phyloP scores from a whole-genome alignment of 1,140 invertebrate species.

The Zaprionus inermis region DNA sequence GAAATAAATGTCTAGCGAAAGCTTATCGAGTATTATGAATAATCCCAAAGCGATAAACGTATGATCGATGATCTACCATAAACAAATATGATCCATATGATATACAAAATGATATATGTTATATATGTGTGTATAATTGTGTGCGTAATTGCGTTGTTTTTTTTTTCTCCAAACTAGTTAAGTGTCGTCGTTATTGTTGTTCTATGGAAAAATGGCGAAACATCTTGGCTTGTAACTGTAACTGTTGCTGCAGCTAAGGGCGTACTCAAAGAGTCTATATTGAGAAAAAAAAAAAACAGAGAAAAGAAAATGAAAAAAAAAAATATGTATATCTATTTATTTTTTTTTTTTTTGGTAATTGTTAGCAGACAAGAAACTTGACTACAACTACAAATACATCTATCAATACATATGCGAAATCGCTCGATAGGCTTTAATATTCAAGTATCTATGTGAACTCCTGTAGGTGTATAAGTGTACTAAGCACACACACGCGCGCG shows the following conservation, averaged over 20 bases:
- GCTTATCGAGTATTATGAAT: constrained; percentile 5
- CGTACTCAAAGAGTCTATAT: neutral
- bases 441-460: constrained; percentile 2
- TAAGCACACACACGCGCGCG: neutral
- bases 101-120: neutral
- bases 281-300: neutral
- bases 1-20: constrained; percentile 23
- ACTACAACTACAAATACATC: constrained; percentile 12
- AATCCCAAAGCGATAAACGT: neutral
- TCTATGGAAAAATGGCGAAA: neutral
- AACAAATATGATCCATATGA: neutral
- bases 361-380: constrained; percentile 5
- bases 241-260: neutral
- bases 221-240: neutral
- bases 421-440: constrained; percentile 2
- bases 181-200: constrained; percentile 16
- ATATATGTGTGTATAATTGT: constrained; percentile 14
- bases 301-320: constrained; percentile 8
- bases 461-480: constrained; percentile 3
- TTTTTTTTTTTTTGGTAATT: constrained; percentile 24
- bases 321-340: constrained; percentile 14
- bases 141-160: constrained; percentile 2
- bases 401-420: constrained; percentile 28
- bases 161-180: constrained; percentile 3
- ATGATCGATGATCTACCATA: neutral